Percentiles rank a stretch among this genome's conserved stretches.
Conservation (phyloP, 2,797 vertebrate genomes). For the Percopsis omiscomaycus region DNA sequence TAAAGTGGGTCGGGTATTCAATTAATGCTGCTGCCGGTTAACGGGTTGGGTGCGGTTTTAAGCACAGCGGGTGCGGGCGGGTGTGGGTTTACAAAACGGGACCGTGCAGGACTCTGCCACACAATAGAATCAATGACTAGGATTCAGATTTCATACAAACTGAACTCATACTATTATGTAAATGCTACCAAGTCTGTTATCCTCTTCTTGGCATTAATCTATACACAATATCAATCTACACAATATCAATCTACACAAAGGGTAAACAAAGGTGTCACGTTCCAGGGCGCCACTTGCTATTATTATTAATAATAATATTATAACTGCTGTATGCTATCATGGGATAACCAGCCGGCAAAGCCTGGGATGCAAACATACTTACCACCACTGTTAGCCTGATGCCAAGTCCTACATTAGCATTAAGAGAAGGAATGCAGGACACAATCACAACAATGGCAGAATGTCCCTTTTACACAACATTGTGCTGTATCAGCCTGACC, state of each 20-base stretch:
- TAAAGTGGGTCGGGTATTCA: too few species aligned
- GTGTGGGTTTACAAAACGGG: too few species aligned
- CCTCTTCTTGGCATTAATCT: conserved; percentile 17
- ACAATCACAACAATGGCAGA: conserved; percentile 59
- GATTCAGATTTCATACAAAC: background rate
- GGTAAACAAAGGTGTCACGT: conserved; percentile 6
- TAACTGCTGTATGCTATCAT: conserved; percentile 22
- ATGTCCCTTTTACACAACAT: conserved; percentile 47
- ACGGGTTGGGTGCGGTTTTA: too few species aligned
- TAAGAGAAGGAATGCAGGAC: conserved; percentile 53
- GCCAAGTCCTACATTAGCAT: conserved; percentile 64
- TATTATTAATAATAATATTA: conserved; percentile 35
- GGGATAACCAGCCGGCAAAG: conserved; percentile 34
- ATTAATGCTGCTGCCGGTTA: too few species aligned
- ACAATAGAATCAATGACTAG: background rate
- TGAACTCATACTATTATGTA: background rate
- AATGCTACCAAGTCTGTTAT: conserved; percentile 6
- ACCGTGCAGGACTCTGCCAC: too few species aligned
- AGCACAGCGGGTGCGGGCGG: too few species aligned
- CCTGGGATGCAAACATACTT: conserved; percentile 56
- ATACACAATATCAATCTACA: background rate
- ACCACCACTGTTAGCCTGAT: conserved; percentile 68
- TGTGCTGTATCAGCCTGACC: conserved; percentile 36
- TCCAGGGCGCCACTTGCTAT: conserved; percentile 21
- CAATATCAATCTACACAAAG: background rate